Evolutionary conservation across 2,888 invertebrate species (phyloP).

Genomic region (Drosophila longiperda): DNA sequence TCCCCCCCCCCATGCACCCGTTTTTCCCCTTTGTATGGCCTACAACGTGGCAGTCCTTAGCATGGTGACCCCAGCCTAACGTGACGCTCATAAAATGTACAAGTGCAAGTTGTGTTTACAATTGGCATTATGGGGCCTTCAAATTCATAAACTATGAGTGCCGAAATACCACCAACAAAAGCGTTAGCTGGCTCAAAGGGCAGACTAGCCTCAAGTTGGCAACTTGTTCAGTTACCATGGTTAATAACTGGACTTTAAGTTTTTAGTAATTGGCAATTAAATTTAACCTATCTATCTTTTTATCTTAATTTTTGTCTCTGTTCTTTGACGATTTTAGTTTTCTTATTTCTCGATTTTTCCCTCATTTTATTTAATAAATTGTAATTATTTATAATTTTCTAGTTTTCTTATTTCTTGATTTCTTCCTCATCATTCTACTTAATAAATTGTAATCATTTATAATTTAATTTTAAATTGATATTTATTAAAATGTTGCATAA

Average conservation of each 20-base stretch:
- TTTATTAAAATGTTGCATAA: not conserved
- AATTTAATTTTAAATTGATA: not conserved
- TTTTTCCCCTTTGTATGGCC: conserved; percentile 50
- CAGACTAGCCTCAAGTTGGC: not conserved
- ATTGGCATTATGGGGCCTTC: conserved; percentile 7
- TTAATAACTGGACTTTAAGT: not conserved
- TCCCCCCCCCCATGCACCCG: not conserved
- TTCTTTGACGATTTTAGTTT: not conserved
- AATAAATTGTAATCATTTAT: not conserved
- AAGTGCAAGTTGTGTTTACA: not conserved
- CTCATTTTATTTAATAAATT: not conserved
- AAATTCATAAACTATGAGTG: not conserved
- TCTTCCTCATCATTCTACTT: not conserved
- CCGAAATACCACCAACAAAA: not conserved
- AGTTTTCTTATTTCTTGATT: not conserved
- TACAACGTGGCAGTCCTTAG: not conserved
- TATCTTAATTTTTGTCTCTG: not conserved
- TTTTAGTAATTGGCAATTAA: not conserved
- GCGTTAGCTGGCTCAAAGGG: not conserved
- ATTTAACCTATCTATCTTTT: not conserved
- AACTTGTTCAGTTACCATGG: not conserved
- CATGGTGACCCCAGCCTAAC: not conserved
- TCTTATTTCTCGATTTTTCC: not conserved
- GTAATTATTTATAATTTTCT: no score
- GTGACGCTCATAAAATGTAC: not conserved